These are phyloP conservation scores for Pogoniulus pusillus DNA, from an alignment of 2,797 vertebrate species.

Conservation along the genomic window DNA sequence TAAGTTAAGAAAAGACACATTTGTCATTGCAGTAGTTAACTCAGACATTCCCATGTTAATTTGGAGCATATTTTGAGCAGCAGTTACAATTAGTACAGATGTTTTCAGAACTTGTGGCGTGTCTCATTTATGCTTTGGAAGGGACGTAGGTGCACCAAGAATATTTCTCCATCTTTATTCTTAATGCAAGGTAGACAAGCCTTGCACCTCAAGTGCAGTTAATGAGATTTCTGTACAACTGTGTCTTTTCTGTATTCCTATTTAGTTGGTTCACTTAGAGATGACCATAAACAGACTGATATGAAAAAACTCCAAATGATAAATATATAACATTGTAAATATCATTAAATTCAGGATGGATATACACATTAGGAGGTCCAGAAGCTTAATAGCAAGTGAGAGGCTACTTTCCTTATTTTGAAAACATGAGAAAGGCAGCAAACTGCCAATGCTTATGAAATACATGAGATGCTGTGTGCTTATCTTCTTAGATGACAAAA, in stretches of 20 bases:
- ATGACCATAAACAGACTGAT: not conserved
- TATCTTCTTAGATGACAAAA: not conserved
- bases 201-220: not conserved
- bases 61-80: slow-evolving; percentile 31
- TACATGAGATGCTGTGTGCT: not conserved
- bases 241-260: not conserved
- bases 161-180: not conserved
- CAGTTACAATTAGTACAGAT: not conserved
- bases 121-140: not conserved
- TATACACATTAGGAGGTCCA: not conserved
- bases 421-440: not conserved
- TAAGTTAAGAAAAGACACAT: slow-evolving; percentile 15
- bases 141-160: not conserved
- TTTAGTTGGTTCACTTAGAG: not conserved
- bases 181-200: not conserved
- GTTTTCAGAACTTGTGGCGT: not conserved
- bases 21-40: slow-evolving; percentile 1
- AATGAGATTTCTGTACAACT: not conserved
- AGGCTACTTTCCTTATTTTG: not conserved
- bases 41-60: slow-evolving; percentile 37
- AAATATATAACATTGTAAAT: not conserved
- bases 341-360: not conserved
- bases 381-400: not conserved
- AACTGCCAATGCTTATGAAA: not conserved
- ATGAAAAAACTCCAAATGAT: not conserved